Base-by-base conservation (phyloP, 2,888 invertebrate genomes). In the Calliscelio sp. region DNA sequence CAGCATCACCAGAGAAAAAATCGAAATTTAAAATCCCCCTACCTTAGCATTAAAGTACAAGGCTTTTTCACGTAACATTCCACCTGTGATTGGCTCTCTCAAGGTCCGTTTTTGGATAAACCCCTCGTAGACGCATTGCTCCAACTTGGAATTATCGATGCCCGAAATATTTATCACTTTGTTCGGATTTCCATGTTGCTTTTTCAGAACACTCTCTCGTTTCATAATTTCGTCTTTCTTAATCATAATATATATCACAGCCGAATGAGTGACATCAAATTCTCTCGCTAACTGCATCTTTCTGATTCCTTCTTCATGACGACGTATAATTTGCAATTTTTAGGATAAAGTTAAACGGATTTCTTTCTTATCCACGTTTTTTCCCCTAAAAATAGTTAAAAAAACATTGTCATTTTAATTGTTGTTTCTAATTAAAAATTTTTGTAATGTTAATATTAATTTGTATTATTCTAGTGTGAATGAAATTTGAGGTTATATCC, bases 21-120 rank as follows among this genome's bases (percentile, higher is more conserved):
- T n/a, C 5, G 35, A 35, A 35, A 35, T 35, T 35, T 35, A 35
- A 35, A 35, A 35, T 49, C 20, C 6, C 7, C 44, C 20, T 25
- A 53, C 38, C 35, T 63, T 61, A 25, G 18, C 38, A 38, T 78
- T 78, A 10, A 70, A 61, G 11, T n/a, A 68, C 18, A 78, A 32
- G 24, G 79, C 79, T 51, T 79, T 79, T 28, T 70, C 79, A 6
- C 46, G 16, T 28, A 78, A 38, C 7, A 78, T 59, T 18, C 11
- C n/a, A 7, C 78, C 78, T 10, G 20, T 68, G 11, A 78, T 68
- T 38, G 68, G 78, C 18, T 78, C 78, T n/a, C 22, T 10, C 7
- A 77, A 25, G 7, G 46, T 78, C n/a, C 78, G 18, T 70, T 78
- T 78, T 51, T 78, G 68, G 0, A 70, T 16, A 10, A 78, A 78